phyloP scores from a whole-genome alignment of 1,140 invertebrate species.

The Anagrus nilaparvatae region DNA sequence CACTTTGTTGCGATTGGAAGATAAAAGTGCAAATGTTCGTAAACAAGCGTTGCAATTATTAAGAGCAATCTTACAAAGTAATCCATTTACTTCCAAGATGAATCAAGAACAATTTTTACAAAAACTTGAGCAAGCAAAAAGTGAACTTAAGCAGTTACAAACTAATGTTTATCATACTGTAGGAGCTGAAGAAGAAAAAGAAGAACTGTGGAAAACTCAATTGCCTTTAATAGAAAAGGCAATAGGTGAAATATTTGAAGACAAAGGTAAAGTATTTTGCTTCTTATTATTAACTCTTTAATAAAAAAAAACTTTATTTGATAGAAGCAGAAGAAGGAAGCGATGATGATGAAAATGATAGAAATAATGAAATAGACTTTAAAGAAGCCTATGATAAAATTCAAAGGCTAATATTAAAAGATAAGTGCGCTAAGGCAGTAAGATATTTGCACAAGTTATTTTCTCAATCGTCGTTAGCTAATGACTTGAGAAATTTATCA shows the following conservation, averaged over 20 bases:
- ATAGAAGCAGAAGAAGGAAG: slow-evolving; percentile 13
- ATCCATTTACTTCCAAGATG: slow-evolving; percentile 61
- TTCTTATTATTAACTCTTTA: not conserved
- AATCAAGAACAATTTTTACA: slow-evolving; percentile 48
- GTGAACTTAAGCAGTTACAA: slow-evolving; percentile 48
- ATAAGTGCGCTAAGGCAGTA: slow-evolving; percentile 30
- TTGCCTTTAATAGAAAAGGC: slow-evolving; percentile 34
- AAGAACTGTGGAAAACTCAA: slow-evolving; percentile 36
- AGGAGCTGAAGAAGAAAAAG: slow-evolving; percentile 34
- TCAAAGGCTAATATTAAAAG: slow-evolving; percentile 31
- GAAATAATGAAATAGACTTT: slow-evolving; percentile 23
- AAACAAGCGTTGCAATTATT: slow-evolving; percentile 70
- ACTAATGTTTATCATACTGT: slow-evolving; percentile 39
- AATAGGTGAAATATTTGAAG: slow-evolving; percentile 32
- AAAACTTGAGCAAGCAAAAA: slow-evolving; percentile 45
- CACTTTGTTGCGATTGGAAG: slow-evolving; percentile 57
- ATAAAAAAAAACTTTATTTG: slow-evolving; percentile 2
- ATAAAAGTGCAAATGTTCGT: slow-evolving; percentile 66
- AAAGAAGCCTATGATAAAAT: slow-evolving; percentile 31
- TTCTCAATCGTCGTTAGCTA: slow-evolving; percentile 18
- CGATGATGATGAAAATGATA: slow-evolving; percentile 19
- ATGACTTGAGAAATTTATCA: slow-evolving; percentile 25
- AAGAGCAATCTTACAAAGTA: slow-evolving; percentile 61
- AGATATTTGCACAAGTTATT: slow-evolving; percentile 24
- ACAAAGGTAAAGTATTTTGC: slow-evolving; percentile 17